These are phyloP conservation scores for Germaria angustata DNA, from an alignment of 2,888 invertebrate species.

Conservation along the genomic window DNA sequence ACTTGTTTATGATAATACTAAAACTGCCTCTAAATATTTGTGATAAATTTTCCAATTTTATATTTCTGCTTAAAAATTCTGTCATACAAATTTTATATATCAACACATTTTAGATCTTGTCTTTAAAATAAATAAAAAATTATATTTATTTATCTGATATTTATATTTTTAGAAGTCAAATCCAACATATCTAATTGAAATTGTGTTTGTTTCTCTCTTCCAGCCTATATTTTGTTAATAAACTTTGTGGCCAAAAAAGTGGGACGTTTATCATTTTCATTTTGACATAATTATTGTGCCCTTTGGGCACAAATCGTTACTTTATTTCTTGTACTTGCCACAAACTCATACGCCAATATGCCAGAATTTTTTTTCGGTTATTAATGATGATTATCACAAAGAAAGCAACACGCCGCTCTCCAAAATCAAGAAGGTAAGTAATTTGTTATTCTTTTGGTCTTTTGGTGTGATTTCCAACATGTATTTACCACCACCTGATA, in stretches of 20 bases:
- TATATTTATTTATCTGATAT: not conserved
- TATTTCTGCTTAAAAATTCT: too few relatives aligned
- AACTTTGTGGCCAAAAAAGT: not conserved
- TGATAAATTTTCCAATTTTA: too few relatives aligned
- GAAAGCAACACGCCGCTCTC: not conserved
- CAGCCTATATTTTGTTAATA: not conserved
- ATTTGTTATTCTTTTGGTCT: conserved; percentile 42
- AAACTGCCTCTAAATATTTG: too few relatives aligned
- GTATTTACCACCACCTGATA: conserved; percentile 19
- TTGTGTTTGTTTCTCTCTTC: not conserved
- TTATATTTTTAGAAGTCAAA: not conserved
- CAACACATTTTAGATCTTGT: not conserved
- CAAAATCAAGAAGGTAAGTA: not conserved
- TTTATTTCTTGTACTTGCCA: not conserved
- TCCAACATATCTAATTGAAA: conserved; percentile 20
- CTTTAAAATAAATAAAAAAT: too few relatives aligned
- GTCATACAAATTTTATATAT: not conserved
- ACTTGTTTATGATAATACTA: too few relatives aligned
- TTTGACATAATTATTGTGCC: conserved; percentile 56
- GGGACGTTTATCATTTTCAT: conserved; percentile 1
- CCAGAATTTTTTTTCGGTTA: not conserved
- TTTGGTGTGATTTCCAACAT: conserved; percentile 57
- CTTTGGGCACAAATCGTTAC: conserved; percentile 26
- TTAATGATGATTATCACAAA: not conserved
- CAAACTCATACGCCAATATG: not conserved